Conservation (phyloP, 2,888 invertebrate species). For the Ophion ventricosus region DNA sequence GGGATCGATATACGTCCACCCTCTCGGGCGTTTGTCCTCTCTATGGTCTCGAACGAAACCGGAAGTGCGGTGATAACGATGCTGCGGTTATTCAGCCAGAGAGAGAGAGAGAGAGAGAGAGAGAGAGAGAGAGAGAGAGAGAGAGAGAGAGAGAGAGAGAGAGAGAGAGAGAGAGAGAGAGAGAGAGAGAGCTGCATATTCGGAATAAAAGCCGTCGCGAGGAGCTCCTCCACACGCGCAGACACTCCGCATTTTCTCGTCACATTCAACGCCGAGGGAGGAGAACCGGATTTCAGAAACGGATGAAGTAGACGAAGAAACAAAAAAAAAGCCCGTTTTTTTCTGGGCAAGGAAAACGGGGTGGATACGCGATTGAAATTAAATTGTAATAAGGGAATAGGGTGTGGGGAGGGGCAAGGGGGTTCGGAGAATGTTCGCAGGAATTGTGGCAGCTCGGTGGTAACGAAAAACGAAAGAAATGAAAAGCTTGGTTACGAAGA, state of each 20-base stretch:
- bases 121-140: conserved; percentile 25
- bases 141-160: conserved; percentile 40
- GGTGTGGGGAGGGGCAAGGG: neutral
- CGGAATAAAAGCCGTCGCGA: conserved; percentile 32
- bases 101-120: conserved; percentile 28
- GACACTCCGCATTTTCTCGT: conserved; percentile 40
- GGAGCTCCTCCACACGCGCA: conserved; percentile 10
- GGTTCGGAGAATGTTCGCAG: neutral
- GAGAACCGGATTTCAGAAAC: conserved; percentile 18
- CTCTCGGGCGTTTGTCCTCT: conserved; percentile 40
- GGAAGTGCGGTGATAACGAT: conserved; percentile 67
- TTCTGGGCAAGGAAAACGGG: conserved; percentile 16
- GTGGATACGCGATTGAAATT: conserved; percentile 60
- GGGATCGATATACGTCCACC: conserved; percentile 39
- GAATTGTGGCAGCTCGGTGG: conserved; percentile 63
- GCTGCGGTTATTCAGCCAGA: conserved; percentile 62
- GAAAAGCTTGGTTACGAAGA: conserved; percentile 62
- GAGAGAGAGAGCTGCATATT: conserved; percentile 50
- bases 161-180: conserved; percentile 44
- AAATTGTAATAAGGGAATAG: conserved; percentile 55
- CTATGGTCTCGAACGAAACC: conserved; percentile 55
- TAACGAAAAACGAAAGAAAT: conserved; percentile 37
- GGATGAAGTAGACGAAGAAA: conserved; percentile 3
- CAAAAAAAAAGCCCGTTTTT: conserved; percentile 22
- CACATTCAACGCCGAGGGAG: conserved; percentile 32